A percentile compares a stretch with the other conserved stretches of the same genome.
Conservation (phyloP, 2,113 vertebrate species). For the Pelecanus crispus region DNA sequence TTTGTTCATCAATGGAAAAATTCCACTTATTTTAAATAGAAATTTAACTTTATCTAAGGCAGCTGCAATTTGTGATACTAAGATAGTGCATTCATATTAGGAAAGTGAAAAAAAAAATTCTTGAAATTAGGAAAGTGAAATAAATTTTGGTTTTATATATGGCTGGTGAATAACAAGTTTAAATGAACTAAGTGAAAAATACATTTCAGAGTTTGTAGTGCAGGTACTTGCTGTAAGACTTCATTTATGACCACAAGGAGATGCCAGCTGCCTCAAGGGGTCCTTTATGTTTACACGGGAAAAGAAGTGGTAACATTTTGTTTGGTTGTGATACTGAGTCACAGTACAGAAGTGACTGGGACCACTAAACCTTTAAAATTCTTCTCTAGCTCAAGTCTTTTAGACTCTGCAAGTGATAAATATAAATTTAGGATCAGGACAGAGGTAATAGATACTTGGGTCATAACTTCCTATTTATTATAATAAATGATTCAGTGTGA, state of each 20-base stretch:
- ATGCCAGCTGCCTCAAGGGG: not conserved
- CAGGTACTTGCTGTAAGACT: not conserved
- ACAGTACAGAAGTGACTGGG: not conserved
- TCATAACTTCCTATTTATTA: not conserved
- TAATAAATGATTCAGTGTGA: not conserved
- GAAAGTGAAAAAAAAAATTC: not conserved
- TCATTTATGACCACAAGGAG: not conserved
- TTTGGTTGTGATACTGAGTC: not conserved
- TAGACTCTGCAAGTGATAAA: not conserved
- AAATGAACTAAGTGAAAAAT: not conserved
- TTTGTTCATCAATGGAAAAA: not conserved
- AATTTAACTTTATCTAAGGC: not conserved
- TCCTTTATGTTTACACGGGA: not conserved
- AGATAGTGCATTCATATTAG: not conserved
- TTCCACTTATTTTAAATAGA: not conserved
- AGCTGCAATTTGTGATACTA: not conserved
- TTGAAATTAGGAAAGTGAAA: not conserved
- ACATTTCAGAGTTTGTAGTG: not conserved
- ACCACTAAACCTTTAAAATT: not conserved
- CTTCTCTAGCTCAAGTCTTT: not conserved
- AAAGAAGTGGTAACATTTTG: not conserved
- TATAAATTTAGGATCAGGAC: not conserved
- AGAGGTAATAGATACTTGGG: not conserved
- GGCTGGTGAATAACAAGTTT: not conserved
- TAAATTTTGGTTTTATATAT: not conserved